Evolutionary conservation across 1,140 invertebrate genomes (phyloP).

Genomic region (Lucilia sericata): DNA sequence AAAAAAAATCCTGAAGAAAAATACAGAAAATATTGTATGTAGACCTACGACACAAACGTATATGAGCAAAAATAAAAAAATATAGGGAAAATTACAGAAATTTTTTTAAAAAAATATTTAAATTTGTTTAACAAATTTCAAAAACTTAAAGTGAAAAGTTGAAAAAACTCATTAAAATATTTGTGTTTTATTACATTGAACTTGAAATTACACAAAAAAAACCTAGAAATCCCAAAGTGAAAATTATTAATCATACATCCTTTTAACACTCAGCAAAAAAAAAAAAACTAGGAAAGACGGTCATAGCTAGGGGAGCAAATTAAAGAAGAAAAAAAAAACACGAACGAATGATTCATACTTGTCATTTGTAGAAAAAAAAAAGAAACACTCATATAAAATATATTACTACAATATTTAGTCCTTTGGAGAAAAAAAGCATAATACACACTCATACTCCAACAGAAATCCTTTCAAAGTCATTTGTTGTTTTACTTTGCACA

Average conservation of each 20-base stretch:
- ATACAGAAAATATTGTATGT: constrained; percentile 12
- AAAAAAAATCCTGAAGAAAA: not conserved
- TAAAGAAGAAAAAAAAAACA: constrained; percentile 13
- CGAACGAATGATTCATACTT: constrained; percentile 40
- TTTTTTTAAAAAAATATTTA: not conserved
- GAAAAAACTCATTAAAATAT: constrained; percentile 27
- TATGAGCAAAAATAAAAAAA: constrained; percentile 19
- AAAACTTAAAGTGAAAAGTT: not conserved
- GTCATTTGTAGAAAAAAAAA: constrained; percentile 12
- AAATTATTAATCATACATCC: constrained; percentile 40
- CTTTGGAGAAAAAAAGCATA: not conserved
- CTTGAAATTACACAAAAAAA: constrained; percentile 25
- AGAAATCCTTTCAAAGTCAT: constrained; percentile 42
- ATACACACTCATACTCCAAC: not conserved
- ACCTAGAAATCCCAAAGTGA: constrained; percentile 21
- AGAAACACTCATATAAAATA: constrained; percentile 7
- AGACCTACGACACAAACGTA: constrained; percentile 29
- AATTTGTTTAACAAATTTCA: not conserved
- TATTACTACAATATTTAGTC: constrained; percentile 33
- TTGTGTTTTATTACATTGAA: constrained; percentile 32
- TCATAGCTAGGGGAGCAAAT: not conserved
- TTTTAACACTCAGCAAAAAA: not conserved
- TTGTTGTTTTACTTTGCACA: not conserved
- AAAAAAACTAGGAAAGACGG: not conserved
- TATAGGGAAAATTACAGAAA: not conserved